phyloP scores from a whole-genome alignment of 1,140 invertebrate species.

The Orchestia grillus region DNA sequence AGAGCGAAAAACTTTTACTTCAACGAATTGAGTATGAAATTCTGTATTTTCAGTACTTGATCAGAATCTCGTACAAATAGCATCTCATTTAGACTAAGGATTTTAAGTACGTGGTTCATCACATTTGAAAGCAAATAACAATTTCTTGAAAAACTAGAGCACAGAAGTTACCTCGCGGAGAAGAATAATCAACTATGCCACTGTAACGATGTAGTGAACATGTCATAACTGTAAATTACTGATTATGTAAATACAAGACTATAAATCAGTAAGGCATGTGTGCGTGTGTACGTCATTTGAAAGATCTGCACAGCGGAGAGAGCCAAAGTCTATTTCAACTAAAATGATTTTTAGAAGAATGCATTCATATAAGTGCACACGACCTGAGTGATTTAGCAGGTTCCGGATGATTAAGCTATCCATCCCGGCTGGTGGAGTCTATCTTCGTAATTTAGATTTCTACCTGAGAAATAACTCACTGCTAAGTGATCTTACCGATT shows the following conservation, averaged over 20 bases:
- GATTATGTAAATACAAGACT: too few relatives aligned
- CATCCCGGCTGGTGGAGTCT: neutral
- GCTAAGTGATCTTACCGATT: neutral
- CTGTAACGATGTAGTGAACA: neutral
- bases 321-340: neutral
- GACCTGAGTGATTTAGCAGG: neutral
- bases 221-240: too few relatives aligned
- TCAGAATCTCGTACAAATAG: neutral
- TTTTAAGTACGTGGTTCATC: neutral
- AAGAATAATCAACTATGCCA: neutral
- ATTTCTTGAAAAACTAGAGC: too few relatives aligned
- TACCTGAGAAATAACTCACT: neutral
- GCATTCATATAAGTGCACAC: neutral
- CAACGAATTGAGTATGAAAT: neutral
- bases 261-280: neutral
- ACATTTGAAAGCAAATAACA: neutral
- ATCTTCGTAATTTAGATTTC: neutral
- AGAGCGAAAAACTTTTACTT: neutral
- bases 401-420: neutral
- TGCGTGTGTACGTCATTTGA: neutral
- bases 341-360: neutral
- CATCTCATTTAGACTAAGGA: neutral
- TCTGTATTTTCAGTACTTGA: neutral
- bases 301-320: neutral
- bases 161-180: too few relatives aligned